Evolutionary conservation across 2,888 invertebrate species (phyloP), one percentile per base, ranked within the genome.

Genomic region (Malachius bipustulatus): DNA sequence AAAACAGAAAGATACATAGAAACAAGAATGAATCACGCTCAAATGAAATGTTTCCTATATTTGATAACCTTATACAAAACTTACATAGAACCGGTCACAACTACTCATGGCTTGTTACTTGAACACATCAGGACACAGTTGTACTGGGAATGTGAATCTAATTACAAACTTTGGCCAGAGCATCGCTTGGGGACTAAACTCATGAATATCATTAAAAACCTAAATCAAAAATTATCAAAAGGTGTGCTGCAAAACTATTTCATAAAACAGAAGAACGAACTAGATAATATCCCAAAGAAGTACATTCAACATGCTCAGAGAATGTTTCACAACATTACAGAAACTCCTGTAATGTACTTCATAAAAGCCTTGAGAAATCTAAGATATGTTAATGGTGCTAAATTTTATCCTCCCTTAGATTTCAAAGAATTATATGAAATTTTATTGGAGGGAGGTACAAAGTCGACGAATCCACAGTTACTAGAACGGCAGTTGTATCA

Each of bases 1-100:
- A 74, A 76, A 35, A 83, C 81, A 0, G 84, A 85, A 56, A 69
- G 75, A 14, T 81, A 75, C 52, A 62, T 88, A 43, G 80, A 85
- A 54, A 75, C 75, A 10, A 73, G 74, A 44, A 66, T 85, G 53
- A 73, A 75, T 1, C 74, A 75, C 51, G 69, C 77, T 1, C 87
- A 87, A 49, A 71, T 78, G 29, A 70, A 79, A 40, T 72, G 81
- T 37, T 78, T 78, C 50, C 63, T 83, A 43, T 72, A 82, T 45
- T 62, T 77, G 2, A 61, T 83, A 41, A 64, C 73, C 24, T 57
- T 88, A n/a, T 72, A 79, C 44, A 81, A 81, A 54, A 73, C 75
- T 1, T 84, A 77, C 51, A 65, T 85, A 40, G 77, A 80, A 51
- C 75, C 75, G 13, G 63, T 71, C 14, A 71, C 73, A 9, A 66